Evolutionary conservation across 2,113 vertebrate genomes (phyloP), one percentile per base, ranked within the genome.

Genomic region (Dipodomys spectabilis): DNA sequence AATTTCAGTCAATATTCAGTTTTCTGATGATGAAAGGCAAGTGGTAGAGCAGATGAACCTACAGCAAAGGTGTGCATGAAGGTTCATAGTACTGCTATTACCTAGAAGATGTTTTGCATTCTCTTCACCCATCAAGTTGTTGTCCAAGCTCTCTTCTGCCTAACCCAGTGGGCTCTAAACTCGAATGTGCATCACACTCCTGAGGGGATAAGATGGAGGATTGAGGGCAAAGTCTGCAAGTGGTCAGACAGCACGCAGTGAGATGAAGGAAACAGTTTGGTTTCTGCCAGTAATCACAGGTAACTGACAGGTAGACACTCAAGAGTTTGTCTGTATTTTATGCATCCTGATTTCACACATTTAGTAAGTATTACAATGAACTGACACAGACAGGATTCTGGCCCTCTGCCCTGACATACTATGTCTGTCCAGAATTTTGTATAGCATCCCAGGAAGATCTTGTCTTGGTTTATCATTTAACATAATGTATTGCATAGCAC

Each of bases 1-100:
- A 57, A 91, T 95, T 94, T 85, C 60, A 75, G 74, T 80, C 75
- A 83, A 82, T 87, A 89, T 75, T 95, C 87, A 45, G 62, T 90
- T 94, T 85, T 82, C 69, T 39, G 49, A 82, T 57, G 71, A 75
- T 5, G 16, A 73, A 85, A 92, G 85, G 75, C n/a, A 89, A 91
- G 13, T 12, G 4, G 65, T 18, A 72, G 30, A 75, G 49, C 64
- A 90, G 35, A 84, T n/a, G 30, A 39, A 87, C 62, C 27, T 67
- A 71, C 60, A 85, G 79, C 65, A 75, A 60, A 20, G 86, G 78
- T 64, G 3, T n/a, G 81, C 12, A 30, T 5, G 10, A 74, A 60
- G n/a, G 32, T 83, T 78, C 39, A 57, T 53, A 74, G n/a, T 49
- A 45, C 23, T 77, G 62, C n/a, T 85, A 35, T 92, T 23, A 78